A percentile compares a stretch with the other conserved stretches of the same genome.
phyloP scores from a whole-genome alignment of 2,113 vertebrate genomes.

The Laterallus jamaicensis region DNA sequence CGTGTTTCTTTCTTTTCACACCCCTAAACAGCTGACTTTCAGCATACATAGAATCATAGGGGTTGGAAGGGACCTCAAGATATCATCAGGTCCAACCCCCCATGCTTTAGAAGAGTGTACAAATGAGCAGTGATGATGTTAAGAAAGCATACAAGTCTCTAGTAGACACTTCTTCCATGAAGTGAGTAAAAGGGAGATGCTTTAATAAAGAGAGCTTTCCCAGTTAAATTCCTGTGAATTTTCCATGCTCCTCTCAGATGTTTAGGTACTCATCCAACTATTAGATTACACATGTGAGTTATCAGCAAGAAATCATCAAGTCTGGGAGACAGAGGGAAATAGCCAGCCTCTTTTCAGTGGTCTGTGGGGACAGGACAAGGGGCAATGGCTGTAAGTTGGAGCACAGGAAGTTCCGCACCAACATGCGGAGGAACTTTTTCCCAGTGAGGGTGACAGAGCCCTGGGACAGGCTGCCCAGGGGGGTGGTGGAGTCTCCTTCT shows the following conservation, averaged over 20 bases:
- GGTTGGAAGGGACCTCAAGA: no score
- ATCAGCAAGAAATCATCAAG: background rate
- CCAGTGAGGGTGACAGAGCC: no score
- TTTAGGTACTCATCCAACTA: background rate
- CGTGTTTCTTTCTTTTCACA: background rate
- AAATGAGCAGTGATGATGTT: background rate
- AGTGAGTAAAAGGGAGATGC: background rate
- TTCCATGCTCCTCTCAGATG: background rate
- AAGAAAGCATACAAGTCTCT: background rate
- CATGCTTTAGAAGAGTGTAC: background rate
- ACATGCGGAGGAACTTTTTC: no score
- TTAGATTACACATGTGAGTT: background rate
- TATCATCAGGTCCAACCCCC: no score
- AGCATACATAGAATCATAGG: background rate
- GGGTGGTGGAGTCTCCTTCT: no score
- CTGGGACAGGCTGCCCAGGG: no score
- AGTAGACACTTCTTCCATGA: background rate
- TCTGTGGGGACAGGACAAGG: no score
- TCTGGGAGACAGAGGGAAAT: no score
- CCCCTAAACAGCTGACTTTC: background rate
- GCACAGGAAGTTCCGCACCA: no score
- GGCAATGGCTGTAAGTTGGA: no score
- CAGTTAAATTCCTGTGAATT: background rate
- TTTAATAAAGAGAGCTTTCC: conserved; percentile 1
- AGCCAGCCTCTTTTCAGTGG: no score